phyloP scores from a whole-genome alignment of 2,113 vertebrate species.

The Panthera tigris region DNA sequence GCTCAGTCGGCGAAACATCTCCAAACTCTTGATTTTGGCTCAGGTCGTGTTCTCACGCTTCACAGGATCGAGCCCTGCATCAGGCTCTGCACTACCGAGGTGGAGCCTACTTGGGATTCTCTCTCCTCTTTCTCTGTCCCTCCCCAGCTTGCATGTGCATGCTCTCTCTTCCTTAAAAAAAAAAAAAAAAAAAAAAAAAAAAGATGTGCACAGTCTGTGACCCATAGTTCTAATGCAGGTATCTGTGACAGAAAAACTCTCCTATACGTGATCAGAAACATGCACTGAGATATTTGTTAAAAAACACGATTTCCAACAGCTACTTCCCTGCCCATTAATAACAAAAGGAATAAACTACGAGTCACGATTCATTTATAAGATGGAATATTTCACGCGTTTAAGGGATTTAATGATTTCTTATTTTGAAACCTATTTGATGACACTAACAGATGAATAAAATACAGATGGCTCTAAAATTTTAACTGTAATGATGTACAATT shows the following conservation, averaged over 20 bases:
- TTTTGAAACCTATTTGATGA: not conserved
- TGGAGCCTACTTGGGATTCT: too few species aligned
- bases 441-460: not conserved
- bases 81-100: too few species aligned
- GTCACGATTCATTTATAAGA: not conserved
- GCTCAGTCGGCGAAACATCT: too few species aligned
- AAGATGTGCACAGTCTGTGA: not conserved
- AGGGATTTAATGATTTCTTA: not conserved
- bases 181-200: too few species aligned
- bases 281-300: not conserved
- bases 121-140: too few species aligned
- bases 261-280: not conserved
- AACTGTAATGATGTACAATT: not conserved
- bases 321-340: not conserved
- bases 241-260: not conserved
- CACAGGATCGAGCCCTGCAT: too few species aligned
- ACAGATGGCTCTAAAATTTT: not conserved
- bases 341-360: not conserved
- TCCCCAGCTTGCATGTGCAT: too few species aligned
- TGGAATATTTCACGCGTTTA: not conserved
- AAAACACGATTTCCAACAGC: not conserved
- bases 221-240: accelerated
- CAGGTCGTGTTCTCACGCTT: too few species aligned
- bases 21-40: too few species aligned
- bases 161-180: too few species aligned